Evolutionary conservation across 1,140 invertebrate species (phyloP).

Genomic region (Zeugodacus cucurbitae): DNA sequence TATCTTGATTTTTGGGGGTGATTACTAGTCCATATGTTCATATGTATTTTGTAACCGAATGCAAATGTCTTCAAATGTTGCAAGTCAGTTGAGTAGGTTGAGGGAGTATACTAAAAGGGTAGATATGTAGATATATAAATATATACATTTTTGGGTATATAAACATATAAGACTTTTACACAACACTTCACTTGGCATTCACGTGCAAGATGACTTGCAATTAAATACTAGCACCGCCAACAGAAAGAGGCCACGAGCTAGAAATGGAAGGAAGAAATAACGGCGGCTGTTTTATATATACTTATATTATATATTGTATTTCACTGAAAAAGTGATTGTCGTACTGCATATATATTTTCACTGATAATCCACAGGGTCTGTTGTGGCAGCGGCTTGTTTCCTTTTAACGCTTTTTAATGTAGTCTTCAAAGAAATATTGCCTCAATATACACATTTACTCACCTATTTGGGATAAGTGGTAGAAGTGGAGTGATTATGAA

Average conservation of each 20-base stretch:
- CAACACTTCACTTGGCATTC: background rate
- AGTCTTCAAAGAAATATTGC: background rate
- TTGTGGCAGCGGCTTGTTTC: background rate
- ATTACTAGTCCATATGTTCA: too few species aligned
- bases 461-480: background rate
- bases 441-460: background rate
- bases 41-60: background rate
- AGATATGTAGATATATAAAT: background rate
- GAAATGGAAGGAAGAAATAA: background rate
- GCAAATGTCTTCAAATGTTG: background rate
- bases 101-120: background rate
- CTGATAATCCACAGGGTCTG: background rate
- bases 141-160: background rate
- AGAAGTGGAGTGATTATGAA: background rate
- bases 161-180: background rate
- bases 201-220: constrained; percentile 5
- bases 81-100: background rate
- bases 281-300: background rate
- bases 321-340: background rate
- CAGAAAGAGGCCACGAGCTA: background rate
- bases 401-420: constrained; percentile 10
- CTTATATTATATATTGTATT: background rate
- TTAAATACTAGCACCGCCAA: background rate
- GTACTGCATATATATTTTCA: background rate
- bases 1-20: background rate